phyloP scores from a whole-genome alignment of 2,797 vertebrate species.

The Amblyraja radiata region DNA sequence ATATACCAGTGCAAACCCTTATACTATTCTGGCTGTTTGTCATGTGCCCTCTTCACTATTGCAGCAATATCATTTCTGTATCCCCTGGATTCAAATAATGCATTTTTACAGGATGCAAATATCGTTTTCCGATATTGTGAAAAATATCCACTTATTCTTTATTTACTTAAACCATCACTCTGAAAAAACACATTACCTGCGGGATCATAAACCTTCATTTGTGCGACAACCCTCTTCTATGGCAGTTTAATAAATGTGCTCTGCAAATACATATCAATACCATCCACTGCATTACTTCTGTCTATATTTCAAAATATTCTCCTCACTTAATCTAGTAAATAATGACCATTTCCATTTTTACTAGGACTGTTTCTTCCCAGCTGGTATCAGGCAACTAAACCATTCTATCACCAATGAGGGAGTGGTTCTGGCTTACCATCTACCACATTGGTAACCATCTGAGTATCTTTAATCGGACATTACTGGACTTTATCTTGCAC shows the following conservation, averaged over 20 bases:
- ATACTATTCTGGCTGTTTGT: background rate
- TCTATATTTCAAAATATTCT: background rate
- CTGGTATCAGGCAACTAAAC: too few relatives aligned
- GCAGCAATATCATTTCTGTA: background rate
- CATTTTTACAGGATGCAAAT: background rate
- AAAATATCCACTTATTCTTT: background rate
- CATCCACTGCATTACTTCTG: background rate
- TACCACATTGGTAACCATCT: too few relatives aligned
- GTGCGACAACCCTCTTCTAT: background rate
- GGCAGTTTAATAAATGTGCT: background rate
- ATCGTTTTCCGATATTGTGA: background rate
- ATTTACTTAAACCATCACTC: background rate
- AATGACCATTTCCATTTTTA: background rate
- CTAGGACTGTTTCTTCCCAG: too few relatives aligned
- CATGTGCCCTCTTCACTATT: background rate
- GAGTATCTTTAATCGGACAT: too few relatives aligned
- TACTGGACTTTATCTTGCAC: too few relatives aligned
- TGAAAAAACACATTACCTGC: background rate
- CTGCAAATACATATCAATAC: background rate
- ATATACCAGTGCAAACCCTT: background rate
- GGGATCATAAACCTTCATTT: background rate
- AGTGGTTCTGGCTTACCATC: too few relatives aligned
- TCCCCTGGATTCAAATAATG: background rate
- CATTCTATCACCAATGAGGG: too few relatives aligned
- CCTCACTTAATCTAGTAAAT: background rate